Conservation (phyloP, 2,113 vertebrate species). For the Aphelocoma coerulescens region DNA sequence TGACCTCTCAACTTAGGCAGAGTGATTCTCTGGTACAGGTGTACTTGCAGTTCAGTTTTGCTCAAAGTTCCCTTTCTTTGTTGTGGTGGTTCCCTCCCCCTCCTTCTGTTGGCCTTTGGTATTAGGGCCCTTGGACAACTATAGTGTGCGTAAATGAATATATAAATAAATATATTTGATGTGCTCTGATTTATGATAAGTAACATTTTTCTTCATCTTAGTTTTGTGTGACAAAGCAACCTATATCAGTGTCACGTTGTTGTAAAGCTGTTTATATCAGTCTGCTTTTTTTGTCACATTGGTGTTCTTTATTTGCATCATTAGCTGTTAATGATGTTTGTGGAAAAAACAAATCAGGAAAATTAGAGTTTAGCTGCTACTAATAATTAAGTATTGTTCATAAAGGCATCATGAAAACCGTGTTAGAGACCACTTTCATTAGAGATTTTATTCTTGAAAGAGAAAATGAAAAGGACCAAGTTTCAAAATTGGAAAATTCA, state of each 20-base stretch:
- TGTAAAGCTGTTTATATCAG: not conserved
- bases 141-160: no score
- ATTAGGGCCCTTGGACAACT: not conserved
- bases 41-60: not conserved
- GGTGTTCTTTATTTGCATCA: not conserved
- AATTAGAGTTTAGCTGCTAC: not conserved
- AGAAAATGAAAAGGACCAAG: not conserved
- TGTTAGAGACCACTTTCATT: not conserved
- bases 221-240: not conserved
- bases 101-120: not conserved
- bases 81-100: no score
- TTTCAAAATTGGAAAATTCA: not conserved
- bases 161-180: not conserved
- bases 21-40: not conserved
- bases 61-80: not conserved
- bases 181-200: rapidly evolving
- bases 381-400: not conserved
- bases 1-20: not conserved
- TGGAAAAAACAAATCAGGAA: not conserved
- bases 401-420: not conserved
- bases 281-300: not conserved
- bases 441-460: not conserved
- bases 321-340: not conserved
- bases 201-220: not conserved
- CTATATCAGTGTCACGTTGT: not conserved